Percentiles rank a stretch among this genome's conserved stretches.
Conservation (phyloP, 2,113 vertebrate genomes). For the Aplodontia rufa region DNA sequence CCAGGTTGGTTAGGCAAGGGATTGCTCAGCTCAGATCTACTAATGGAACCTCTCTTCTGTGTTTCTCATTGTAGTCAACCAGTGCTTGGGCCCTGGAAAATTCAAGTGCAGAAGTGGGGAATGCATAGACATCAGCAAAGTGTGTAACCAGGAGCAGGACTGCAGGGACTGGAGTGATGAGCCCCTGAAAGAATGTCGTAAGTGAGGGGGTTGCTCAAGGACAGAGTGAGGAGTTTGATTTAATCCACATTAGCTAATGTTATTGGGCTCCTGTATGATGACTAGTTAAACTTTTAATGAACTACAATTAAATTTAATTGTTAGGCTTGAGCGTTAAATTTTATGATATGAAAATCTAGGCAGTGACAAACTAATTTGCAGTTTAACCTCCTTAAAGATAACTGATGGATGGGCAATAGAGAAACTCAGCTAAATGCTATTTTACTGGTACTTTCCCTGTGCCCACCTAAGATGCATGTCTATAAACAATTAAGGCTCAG, state of each 20-base stretch:
- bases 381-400: not conserved
- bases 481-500: not conserved
- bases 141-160: constrained; percentile 95
- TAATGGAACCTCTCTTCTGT: not conserved
- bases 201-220: constrained; percentile 79
- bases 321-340: not conserved
- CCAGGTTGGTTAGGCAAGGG: too few relatives aligned
- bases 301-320: not conserved
- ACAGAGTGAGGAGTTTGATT: not conserved
- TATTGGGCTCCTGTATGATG: not conserved
- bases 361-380: not conserved
- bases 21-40: not conserved
- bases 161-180: constrained; percentile 99
- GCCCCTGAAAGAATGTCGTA: constrained; percentile 96
- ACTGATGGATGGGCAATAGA: not conserved
- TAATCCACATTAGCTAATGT: not conserved
- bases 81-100: constrained; percentile 94
- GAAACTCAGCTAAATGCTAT: not conserved
- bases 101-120: constrained; percentile 97
- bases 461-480: not conserved
- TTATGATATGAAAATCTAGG: not conserved
- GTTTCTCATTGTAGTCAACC: constrained; percentile 86
- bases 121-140: constrained; percentile 94
- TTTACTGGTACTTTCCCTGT: not conserved
- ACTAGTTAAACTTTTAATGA: not conserved